phyloP scores from a whole-genome alignment of 2,797 vertebrate species.

The Geotrypetes seraphini region DNA sequence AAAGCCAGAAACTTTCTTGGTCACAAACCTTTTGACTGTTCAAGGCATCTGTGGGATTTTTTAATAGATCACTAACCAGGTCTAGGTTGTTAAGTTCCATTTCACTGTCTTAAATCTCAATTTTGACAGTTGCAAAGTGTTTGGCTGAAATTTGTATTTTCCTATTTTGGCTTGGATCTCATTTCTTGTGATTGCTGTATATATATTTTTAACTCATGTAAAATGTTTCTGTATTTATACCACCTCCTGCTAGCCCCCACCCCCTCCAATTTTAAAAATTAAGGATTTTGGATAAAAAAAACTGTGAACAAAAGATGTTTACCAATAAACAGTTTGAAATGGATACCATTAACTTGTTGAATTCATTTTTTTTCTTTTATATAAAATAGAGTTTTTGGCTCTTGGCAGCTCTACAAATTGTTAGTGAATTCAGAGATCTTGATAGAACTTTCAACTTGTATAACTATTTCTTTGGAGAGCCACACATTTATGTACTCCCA shows the following conservation, averaged over 20 bases:
- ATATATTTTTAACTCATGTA: conserved; percentile 47
- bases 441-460: not conserved
- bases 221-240: conserved; percentile 55
- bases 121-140: too few species aligned
- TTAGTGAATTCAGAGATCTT: too few species aligned
- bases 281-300: conserved; percentile 42
- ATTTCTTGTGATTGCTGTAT: conserved; percentile 45
- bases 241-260: conserved; percentile 38
- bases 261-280: conserved; percentile 32
- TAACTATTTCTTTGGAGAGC: too few species aligned
- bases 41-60: too few species aligned
- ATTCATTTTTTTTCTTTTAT: too few species aligned
- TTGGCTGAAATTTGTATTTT: conserved; percentile 36
- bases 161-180: conserved; percentile 37
- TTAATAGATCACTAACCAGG: too few species aligned
- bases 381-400: too few species aligned
- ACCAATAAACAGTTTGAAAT: conserved; percentile 46
- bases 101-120: too few species aligned
- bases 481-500: too few species aligned
- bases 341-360: conserved; percentile 1
- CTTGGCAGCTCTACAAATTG: too few species aligned
- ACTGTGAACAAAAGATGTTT: conserved; percentile 31
- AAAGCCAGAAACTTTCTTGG: conserved; percentile 21
- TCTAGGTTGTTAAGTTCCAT: too few species aligned
- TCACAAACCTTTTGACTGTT: too few species aligned